Evolutionary conservation across 2,888 invertebrate species (phyloP).

Genomic region (Nomada lathburiana): DNA sequence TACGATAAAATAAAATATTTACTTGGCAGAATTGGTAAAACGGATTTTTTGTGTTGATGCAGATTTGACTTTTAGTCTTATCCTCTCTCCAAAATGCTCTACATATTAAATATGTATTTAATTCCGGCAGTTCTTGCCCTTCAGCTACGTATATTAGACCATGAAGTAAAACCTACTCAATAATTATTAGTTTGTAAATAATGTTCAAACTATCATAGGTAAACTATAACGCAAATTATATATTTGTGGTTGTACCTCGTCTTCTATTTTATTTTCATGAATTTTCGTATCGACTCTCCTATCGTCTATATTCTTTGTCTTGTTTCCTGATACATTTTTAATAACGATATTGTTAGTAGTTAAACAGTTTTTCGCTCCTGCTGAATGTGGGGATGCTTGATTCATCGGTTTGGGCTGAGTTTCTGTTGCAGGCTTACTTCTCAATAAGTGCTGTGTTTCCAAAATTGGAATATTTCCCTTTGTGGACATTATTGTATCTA

Average conservation of each 20-base stretch:
- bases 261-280: slow-evolving; percentile 61
- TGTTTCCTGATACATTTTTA: slow-evolving; percentile 55
- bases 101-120: slow-evolving; percentile 84
- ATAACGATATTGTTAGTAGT: slow-evolving; percentile 60
- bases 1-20: slow-evolving; percentile 42
- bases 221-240: slow-evolving; percentile 8
- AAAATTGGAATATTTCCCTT: slow-evolving; percentile 79
- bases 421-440: slow-evolving; percentile 72
- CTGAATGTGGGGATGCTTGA: slow-evolving; percentile 67
- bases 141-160: slow-evolving; percentile 85
- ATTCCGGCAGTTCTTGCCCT: slow-evolving; percentile 83
- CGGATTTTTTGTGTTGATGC: slow-evolving; percentile 83
- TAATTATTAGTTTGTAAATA: slow-evolving; percentile 2
- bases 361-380: slow-evolving; percentile 60
- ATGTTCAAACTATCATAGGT: background rate
- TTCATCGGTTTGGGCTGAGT: slow-evolving; percentile 73
- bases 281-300: slow-evolving; percentile 64
- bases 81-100: slow-evolving; percentile 85
- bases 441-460: slow-evolving; percentile 56
- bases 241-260: slow-evolving; percentile 68
- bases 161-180: slow-evolving; percentile 82
- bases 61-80: slow-evolving; percentile 83
- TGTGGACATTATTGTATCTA: slow-evolving; percentile 75
- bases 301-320: slow-evolving; percentile 66
- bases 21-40: slow-evolving; percentile 85